Evolutionary conservation across 2,888 invertebrate species (phyloP).

Genomic region (Eledone cirrhosa): DNA sequence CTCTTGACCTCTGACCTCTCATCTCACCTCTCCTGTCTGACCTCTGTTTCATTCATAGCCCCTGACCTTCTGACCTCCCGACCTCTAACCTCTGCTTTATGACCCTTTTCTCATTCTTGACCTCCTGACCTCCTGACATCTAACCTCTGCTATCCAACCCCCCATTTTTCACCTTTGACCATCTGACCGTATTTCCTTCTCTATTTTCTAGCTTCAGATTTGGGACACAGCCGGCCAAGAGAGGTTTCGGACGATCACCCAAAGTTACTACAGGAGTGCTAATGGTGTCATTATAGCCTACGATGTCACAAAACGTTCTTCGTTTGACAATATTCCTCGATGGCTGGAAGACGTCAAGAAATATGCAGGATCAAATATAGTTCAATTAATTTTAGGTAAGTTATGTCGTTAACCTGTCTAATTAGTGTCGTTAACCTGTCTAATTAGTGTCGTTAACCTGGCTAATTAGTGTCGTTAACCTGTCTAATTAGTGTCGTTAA

Average conservation of each 20-base stretch:
- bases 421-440: too few species aligned
- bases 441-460: too few species aligned
- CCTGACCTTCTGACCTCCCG: too few species aligned
- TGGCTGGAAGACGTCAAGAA: slow-evolving; percentile 96
- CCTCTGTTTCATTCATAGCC: too few species aligned
- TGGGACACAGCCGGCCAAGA: slow-evolving; percentile 99
- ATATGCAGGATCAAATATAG: slow-evolving; percentile 91
- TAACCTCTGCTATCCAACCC: neutral
- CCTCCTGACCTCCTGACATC: neutral
- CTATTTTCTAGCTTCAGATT: slow-evolving; percentile 79
- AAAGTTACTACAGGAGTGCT: slow-evolving; percentile 95
- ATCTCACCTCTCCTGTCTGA: too few species aligned
- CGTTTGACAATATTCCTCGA: slow-evolving; percentile 88
- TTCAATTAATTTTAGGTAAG: slow-evolving; percentile 86
- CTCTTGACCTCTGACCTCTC: too few species aligned
- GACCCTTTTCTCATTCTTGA: too few species aligned
- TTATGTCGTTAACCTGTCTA: too few species aligned
- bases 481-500: too few species aligned
- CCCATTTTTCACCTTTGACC: neutral
- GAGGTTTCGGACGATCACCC: slow-evolving; percentile 94
- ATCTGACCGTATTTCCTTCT: neutral
- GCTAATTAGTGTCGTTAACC: too few species aligned
- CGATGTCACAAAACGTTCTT: slow-evolving; percentile 91
- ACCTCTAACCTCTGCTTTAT: too few species aligned
- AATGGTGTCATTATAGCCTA: slow-evolving; percentile 97